Evolutionary conservation across 2,113 vertebrate species (phyloP).

Genomic region (Etheostoma cragini): DNA sequence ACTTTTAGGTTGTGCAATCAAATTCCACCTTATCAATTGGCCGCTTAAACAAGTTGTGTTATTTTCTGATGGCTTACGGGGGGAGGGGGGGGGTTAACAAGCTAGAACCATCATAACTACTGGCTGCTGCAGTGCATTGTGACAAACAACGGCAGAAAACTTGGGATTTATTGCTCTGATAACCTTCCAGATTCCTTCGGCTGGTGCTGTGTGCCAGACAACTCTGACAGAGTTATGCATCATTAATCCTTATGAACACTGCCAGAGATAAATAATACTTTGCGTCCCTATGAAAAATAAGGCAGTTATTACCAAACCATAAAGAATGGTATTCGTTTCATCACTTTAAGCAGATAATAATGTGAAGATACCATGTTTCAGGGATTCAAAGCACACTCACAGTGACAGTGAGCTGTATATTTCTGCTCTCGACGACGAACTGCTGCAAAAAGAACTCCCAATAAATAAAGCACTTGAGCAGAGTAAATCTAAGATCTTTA

Average conservation of each 20-base stretch:
- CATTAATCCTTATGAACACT: slow-evolving; percentile 80
- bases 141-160: slow-evolving; percentile 75
- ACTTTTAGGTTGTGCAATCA: slow-evolving; percentile 66
- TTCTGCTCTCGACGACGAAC: slow-evolving; percentile 54
- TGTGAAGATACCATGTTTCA: slow-evolving; percentile 65
- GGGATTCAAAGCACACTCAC: slow-evolving; percentile 62
- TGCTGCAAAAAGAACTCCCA: slow-evolving; percentile 39
- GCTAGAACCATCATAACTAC: slow-evolving; percentile 64
- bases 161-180: slow-evolving; percentile 82
- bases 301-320: slow-evolving; percentile 80
- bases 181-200: slow-evolving; percentile 82
- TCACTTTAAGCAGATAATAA: slow-evolving; percentile 77
- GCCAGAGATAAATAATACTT: slow-evolving; percentile 79
- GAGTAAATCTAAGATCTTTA: slow-evolving; percentile 70
- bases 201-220: slow-evolving; percentile 73
- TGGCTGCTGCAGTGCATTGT: slow-evolving; percentile 69
- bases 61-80: slow-evolving; percentile 61
- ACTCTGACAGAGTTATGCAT: slow-evolving; percentile 78
- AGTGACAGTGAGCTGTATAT: slow-evolving; percentile 68
- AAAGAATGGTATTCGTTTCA: slow-evolving; percentile 75
- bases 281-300: slow-evolving; percentile 77
- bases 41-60: slow-evolving; percentile 67
- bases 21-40: slow-evolving; percentile 71
- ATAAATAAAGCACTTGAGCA: slow-evolving; percentile 74
- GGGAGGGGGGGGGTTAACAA: slow-evolving; percentile 10